Evolutionary conservation across 2,888 invertebrate species (phyloP).

Genomic region (Lasius fuliginosus): DNA sequence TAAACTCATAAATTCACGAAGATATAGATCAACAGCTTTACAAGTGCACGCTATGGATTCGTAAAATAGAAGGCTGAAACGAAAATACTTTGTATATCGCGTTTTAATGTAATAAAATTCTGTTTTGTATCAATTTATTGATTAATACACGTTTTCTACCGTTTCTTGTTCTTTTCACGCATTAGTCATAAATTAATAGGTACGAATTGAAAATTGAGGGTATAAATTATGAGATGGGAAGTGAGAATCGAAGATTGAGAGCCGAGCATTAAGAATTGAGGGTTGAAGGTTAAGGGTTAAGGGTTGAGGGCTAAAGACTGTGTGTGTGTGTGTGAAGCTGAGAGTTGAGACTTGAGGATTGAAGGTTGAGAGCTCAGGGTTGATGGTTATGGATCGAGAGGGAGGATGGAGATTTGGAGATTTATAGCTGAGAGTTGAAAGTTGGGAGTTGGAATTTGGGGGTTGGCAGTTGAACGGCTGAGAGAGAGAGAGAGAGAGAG

Average conservation of each 20-base stretch:
- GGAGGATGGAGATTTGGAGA: constrained; percentile 15
- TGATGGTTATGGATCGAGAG: constrained; percentile 16
- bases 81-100: constrained; percentile 40
- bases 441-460: constrained; percentile 3
- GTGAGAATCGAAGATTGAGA: constrained; percentile 3
- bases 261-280: constrained; percentile 22
- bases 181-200: background rate
- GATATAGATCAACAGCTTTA: constrained; percentile 54
- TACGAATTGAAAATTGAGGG: background rate
- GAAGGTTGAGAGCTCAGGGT: constrained; percentile 24
- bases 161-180: background rate
- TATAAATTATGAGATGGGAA: constrained; percentile 1
- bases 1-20: constrained; percentile 53
- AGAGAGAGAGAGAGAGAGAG: background rate
- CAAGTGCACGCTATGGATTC: constrained; percentile 21
- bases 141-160: constrained; percentile 1
- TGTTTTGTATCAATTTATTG: constrained; percentile 11
- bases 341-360: constrained; percentile 30
- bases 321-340: background rate
- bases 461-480: constrained; percentile 6
- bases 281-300: constrained; percentile 22
- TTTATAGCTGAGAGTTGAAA: constrained; percentile 12
- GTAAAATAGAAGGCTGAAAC: constrained; percentile 12
- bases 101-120: constrained; percentile 10
- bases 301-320: constrained; percentile 10